Evolutionary conservation across 2,797 vertebrate species (phyloP).

Genomic region (Sebastes matsubarae): DNA sequence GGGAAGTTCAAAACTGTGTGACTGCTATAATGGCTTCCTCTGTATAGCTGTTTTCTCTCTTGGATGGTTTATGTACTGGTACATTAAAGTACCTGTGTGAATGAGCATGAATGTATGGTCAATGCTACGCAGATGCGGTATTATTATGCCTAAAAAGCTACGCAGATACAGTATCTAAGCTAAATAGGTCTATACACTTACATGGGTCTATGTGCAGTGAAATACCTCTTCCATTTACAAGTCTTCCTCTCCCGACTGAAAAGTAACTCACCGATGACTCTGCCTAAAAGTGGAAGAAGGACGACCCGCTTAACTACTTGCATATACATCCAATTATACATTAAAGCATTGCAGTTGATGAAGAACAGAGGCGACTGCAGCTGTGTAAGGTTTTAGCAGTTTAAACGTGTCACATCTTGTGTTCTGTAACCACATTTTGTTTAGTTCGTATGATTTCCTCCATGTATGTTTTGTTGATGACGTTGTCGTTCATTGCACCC

Average conservation of each 20-base stretch:
- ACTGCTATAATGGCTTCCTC: constrained; percentile 9
- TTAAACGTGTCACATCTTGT: constrained; percentile 46
- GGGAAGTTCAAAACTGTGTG: neutral
- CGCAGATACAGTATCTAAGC: constrained; percentile 37
- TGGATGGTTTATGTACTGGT: constrained; percentile 14
- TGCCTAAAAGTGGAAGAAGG: constrained; percentile 7
- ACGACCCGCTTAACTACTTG: constrained; percentile 21
- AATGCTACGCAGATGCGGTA: constrained; percentile 28
- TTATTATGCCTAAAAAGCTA: constrained; percentile 30
- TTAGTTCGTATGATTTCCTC: constrained; percentile 31
- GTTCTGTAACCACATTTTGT: constrained; percentile 38
- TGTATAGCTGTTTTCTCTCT: constrained; percentile 7
- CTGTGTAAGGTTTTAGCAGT: constrained; percentile 3
- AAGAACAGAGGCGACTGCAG: neutral
- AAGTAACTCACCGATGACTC: constrained; percentile 5
- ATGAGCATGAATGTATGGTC: constrained; percentile 41
- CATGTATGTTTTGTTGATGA: constrained; percentile 52
- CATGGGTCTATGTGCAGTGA: constrained; percentile 27
- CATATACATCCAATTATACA: constrained; percentile 27
- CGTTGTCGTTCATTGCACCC: constrained; percentile 46
- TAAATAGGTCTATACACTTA: constrained; percentile 30
- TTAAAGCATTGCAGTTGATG: constrained; percentile 1
- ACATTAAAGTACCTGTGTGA: constrained; percentile 26
- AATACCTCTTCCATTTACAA: constrained; percentile 35
- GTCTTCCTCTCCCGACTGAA: constrained; percentile 3